These are phyloP conservation scores for Pomacea maculata DNA, from an alignment of 1,140 invertebrate genomes.

Conservation along the genomic window DNA sequence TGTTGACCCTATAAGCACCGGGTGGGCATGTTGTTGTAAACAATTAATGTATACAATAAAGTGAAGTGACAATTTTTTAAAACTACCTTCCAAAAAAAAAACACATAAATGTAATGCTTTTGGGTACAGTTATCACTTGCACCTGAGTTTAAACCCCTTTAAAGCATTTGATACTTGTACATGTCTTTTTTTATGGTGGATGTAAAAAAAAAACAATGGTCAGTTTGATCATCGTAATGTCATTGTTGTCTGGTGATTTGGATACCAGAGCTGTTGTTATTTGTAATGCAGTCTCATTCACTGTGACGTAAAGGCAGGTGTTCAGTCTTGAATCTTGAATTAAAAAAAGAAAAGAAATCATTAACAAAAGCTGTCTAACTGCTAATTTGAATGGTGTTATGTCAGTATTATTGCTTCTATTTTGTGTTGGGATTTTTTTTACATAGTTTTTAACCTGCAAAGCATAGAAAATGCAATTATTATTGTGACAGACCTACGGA, in stretches of 20 bases:
- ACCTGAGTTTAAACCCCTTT: background rate
- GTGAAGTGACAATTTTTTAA: background rate
- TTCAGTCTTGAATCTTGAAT: background rate
- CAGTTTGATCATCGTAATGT: background rate
- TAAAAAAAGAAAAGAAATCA: background rate
- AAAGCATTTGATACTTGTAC: background rate
- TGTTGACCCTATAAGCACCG: too few relatives aligned
- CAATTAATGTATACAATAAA: too few relatives aligned
- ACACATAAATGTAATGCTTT: background rate
- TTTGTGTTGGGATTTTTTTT: too few relatives aligned
- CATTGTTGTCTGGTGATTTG: conserved; percentile 9
- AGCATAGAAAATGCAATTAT: too few relatives aligned
- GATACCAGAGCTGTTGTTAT: conserved; percentile 9
- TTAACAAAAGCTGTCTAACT: background rate
- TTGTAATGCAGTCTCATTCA: conserved; percentile 7
- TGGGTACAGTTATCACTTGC: background rate
- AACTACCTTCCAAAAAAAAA: background rate
- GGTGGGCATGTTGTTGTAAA: too few relatives aligned
- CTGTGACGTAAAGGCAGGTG: conserved; percentile 6
- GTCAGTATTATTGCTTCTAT: too few relatives aligned
- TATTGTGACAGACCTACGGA: too few relatives aligned
- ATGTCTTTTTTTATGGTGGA: background rate
- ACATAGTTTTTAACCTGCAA: too few relatives aligned
- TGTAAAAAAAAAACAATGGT: background rate
- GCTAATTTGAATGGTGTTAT: background rate